phyloP scores from a whole-genome alignment of 1,140 invertebrate species.

The Diabrotica undecimpunctata region DNA sequence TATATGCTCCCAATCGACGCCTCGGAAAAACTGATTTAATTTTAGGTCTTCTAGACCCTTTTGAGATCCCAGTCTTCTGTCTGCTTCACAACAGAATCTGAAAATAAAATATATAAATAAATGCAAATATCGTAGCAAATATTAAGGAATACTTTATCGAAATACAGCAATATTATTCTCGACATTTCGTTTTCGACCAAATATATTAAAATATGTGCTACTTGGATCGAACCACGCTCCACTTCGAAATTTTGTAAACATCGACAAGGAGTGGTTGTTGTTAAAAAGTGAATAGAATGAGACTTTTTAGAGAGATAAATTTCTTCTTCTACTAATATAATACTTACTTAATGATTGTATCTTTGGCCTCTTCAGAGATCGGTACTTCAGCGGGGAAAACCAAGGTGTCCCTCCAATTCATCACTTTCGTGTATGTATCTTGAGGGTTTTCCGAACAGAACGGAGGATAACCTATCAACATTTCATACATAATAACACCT shows the following conservation, averaged over 20 bases:
- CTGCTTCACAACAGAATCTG: conserved; percentile 92
- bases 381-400: conserved; percentile 98
- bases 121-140: no score
- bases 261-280: no score
- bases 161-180: no score
- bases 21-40: conserved; percentile 81
- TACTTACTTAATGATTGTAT: conserved; percentile 65
- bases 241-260: no score
- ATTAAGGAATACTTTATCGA: no score
- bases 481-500: conserved; percentile 99
- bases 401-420: conserved; percentile 98
- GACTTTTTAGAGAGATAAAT: no score
- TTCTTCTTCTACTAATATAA: background rate
- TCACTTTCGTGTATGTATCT: conserved; percentile 99
- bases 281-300: no score
- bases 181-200: no score
- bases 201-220: no score
- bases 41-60: conserved; percentile 86
- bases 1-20: conserved; percentile 94
- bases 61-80: conserved; percentile 84
- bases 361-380: conserved; percentile 90
- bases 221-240: no score
- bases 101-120: conserved; percentile 23
- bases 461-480: conserved; percentile 99
- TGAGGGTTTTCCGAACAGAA: conserved; percentile 99